Conservation (phyloP, 2,888 invertebrate species). For the Acanthococcus lagerstroemiae region DNA sequence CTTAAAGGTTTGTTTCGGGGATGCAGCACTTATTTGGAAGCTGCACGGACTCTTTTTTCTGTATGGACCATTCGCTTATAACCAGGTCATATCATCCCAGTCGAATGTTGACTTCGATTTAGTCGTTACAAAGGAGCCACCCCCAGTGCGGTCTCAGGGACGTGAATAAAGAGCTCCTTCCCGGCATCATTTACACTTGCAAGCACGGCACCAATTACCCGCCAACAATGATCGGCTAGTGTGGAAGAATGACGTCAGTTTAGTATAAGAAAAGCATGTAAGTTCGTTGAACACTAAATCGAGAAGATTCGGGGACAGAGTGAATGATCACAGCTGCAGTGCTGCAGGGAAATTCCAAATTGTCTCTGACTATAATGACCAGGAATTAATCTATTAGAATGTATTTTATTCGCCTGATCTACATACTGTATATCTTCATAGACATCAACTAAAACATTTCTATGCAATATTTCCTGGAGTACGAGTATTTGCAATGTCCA, state of each 20-base stretch:
- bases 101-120: slow-evolving; percentile 74
- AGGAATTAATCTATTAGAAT: too few relatives aligned
- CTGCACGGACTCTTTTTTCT: slow-evolving; percentile 61
- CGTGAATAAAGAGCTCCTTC: slow-evolving; percentile 51
- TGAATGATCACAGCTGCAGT: too few relatives aligned
- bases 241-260: slow-evolving; percentile 62
- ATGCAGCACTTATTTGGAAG: slow-evolving; percentile 58
- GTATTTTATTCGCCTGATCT: too few relatives aligned
- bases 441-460: too few relatives aligned
- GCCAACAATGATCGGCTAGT: slow-evolving; percentile 76
- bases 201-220: slow-evolving; percentile 66
- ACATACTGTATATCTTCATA: too few relatives aligned
- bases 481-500: too few relatives aligned
- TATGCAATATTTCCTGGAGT: too few relatives aligned
- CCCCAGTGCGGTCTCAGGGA: slow-evolving; percentile 73
- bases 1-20: slow-evolving; percentile 51
- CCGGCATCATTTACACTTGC: slow-evolving; percentile 51
- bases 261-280: too few relatives aligned
- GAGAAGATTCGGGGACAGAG: too few relatives aligned
- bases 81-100: slow-evolving; percentile 69
- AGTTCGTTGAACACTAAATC: too few relatives aligned
- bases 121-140: slow-evolving; percentile 53
- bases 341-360: too few relatives aligned
- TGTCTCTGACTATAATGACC: too few relatives aligned
- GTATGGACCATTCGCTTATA: slow-evolving; percentile 73